Evolutionary conservation across 1,140 invertebrate species (phyloP).

Genomic region (Melipona quadrifasciata): DNA sequence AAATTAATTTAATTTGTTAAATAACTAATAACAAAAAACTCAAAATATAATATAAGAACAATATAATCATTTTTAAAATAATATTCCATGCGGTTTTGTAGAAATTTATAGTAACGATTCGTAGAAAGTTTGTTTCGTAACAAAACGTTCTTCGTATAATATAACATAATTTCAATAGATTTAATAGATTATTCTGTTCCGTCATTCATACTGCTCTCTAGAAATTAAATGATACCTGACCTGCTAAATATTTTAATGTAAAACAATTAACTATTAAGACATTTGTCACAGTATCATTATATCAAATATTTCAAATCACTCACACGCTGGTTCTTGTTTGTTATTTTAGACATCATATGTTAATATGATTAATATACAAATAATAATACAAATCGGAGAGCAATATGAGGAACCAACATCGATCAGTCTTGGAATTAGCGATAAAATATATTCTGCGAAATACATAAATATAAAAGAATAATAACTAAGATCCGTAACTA

Average conservation of each 20-base stretch:
- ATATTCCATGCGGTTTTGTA: not conserved
- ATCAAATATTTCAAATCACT: conserved; percentile 16
- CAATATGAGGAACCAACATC: conserved; percentile 77
- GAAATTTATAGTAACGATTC: not conserved
- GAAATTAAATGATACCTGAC: conserved; percentile 4
- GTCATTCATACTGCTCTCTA: conserved; percentile 36
- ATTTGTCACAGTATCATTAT: conserved; percentile 16
- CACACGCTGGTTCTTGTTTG: not conserved
- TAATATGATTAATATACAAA: no score
- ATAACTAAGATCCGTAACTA: conserved; percentile 76
- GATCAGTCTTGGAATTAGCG: conserved; percentile 79
- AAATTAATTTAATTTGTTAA: conserved; percentile 31
- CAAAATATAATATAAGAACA: conserved; percentile 23
- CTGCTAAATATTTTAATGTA: conserved; percentile 27
- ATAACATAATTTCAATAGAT: conserved; percentile 14
- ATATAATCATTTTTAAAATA: not conserved
- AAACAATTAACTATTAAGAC: conserved; percentile 25
- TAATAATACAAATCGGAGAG: conserved; percentile 59
- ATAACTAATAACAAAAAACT: conserved; percentile 44
- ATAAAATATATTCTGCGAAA: conserved; percentile 77
- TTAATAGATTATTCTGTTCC: not conserved
- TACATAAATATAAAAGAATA: conserved; percentile 80
- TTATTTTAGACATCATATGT: not conserved
- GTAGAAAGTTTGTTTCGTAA: not conserved
- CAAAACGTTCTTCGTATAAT: not conserved